These are phyloP conservation scores for Hozukius guyotensis DNA, from an alignment of 2,797 vertebrate genomes.

Conservation along the genomic window DNA sequence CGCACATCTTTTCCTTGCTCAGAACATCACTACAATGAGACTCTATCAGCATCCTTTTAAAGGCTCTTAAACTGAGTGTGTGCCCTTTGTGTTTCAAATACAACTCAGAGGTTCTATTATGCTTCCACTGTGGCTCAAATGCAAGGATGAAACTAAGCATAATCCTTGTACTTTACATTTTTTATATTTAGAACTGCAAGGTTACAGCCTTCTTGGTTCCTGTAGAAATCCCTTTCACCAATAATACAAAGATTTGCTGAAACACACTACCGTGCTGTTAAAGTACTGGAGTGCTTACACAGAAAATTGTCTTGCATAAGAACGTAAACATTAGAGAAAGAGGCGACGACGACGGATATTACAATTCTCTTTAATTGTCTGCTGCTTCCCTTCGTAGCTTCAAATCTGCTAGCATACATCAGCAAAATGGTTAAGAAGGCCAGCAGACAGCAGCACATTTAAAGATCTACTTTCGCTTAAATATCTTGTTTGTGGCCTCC, in stretches of 20 bases:
- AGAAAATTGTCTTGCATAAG: not conserved
- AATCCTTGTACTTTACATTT: constrained; percentile 1
- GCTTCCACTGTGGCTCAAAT: not conserved
- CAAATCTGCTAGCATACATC: constrained; percentile 13
- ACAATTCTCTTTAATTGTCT: not conserved
- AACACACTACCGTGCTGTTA: constrained; percentile 17
- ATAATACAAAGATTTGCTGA: not conserved
- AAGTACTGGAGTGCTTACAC: not conserved
- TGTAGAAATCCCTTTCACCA: constrained; percentile 1
- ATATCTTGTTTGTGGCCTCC: constrained; percentile 52
- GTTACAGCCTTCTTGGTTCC: not conserved
- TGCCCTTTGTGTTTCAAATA: constrained; percentile 14
- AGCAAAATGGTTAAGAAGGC: constrained; percentile 16
- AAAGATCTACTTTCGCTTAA: constrained; percentile 56
- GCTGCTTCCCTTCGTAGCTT: constrained; percentile 8
- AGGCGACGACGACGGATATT: not conserved
- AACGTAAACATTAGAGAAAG: not conserved
- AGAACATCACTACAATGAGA: not conserved
- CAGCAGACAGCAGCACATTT: constrained; percentile 30
- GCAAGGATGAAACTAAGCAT: not conserved
- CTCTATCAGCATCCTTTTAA: constrained; percentile 11
- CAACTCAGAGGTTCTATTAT: constrained; percentile 11
- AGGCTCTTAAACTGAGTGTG: not conserved
- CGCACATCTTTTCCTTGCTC: not conserved
- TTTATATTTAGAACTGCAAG: constrained; percentile 1